A percentile compares a stretch with the other conserved stretches of the same genome.
These are phyloP conservation scores for Atrichornis clamosus DNA, from an alignment of 2,113 vertebrate genomes.

Conservation along the genomic window DNA sequence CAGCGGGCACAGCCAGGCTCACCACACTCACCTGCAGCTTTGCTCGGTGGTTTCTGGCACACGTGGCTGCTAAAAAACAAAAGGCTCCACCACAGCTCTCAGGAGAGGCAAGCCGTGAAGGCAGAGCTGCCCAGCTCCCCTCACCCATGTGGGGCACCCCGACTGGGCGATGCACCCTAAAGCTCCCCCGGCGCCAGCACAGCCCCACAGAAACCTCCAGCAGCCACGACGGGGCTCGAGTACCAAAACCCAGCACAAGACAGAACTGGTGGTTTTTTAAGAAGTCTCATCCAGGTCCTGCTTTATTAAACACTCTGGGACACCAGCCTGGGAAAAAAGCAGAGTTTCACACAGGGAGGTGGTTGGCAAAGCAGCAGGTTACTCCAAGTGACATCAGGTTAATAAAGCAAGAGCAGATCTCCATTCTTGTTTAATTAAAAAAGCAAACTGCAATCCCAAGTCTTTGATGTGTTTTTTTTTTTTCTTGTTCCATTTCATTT, in stretches of 20 bases:
- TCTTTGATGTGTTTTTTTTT: constrained; percentile 50
- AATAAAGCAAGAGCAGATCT: constrained; percentile 37
- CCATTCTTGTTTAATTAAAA: constrained; percentile 49
- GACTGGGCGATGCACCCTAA: background rate
- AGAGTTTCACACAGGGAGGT: constrained; percentile 12
- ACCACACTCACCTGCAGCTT: constrained; percentile 11
- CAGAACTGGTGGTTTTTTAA: background rate
- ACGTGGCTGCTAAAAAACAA: background rate
- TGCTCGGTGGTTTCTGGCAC: background rate
- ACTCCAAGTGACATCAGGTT: constrained; percentile 46
- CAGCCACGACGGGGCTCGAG: accelerated
- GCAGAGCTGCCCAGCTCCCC: background rate
- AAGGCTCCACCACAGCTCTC: background rate
- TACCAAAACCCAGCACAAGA: background rate
- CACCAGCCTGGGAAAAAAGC: constrained; percentile 31
- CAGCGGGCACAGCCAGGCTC: accelerated
- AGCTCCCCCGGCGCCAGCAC: background rate
- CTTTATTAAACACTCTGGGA: constrained; percentile 47
- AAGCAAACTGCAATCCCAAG: constrained; percentile 29
- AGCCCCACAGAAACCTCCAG: background rate
- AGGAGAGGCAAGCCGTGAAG: background rate
- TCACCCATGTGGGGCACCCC: background rate
- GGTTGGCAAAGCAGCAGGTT: constrained; percentile 45
- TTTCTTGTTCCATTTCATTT: constrained; percentile 26
- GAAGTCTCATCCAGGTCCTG: background rate